These are phyloP conservation scores for Heliconius himera DNA, from an alignment of 1,140 invertebrate species.

Conservation along the genomic window DNA sequence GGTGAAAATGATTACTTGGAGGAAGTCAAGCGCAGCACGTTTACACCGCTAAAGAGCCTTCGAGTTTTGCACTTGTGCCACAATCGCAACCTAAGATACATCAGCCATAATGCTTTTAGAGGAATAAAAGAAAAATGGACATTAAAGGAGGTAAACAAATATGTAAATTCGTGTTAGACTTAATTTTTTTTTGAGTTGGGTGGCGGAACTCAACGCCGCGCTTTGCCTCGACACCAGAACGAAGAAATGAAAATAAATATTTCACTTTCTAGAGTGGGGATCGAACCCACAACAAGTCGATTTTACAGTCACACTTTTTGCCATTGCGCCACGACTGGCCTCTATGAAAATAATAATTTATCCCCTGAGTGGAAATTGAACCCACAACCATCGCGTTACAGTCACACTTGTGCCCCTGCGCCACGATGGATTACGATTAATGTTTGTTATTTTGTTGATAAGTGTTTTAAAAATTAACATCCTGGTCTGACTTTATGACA, in stretches of 20 bases:
- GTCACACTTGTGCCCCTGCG: too few relatives aligned
- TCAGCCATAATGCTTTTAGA: slow-evolving; percentile 81
- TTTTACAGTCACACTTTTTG: too few relatives aligned
- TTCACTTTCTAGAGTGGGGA: too few relatives aligned
- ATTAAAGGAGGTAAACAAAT: slow-evolving; percentile 71
- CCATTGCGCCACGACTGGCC: too few relatives aligned
- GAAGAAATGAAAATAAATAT: too few relatives aligned
- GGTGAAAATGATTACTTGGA: slow-evolving; percentile 81
- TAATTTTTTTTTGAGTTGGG: not conserved
- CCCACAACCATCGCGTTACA: too few relatives aligned
- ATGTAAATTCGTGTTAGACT: not conserved
- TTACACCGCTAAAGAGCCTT: slow-evolving; percentile 79
- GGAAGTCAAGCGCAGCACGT: slow-evolving; percentile 79
- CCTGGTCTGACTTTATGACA: not conserved
- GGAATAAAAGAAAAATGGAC: slow-evolving; percentile 76
- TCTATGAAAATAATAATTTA: too few relatives aligned
- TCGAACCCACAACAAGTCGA: too few relatives aligned
- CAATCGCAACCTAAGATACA: slow-evolving; percentile 76
- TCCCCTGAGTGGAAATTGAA: too few relatives aligned
- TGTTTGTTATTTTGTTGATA: not conserved
- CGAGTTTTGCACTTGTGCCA: slow-evolving; percentile 79
- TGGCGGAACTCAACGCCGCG: too few relatives aligned
- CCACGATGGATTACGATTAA: not conserved
- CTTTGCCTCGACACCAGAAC: too few relatives aligned
- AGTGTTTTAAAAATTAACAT: not conserved